Evolutionary conservation across 2,888 invertebrate species (phyloP).

Genomic region (Galerucella pusilla): DNA sequence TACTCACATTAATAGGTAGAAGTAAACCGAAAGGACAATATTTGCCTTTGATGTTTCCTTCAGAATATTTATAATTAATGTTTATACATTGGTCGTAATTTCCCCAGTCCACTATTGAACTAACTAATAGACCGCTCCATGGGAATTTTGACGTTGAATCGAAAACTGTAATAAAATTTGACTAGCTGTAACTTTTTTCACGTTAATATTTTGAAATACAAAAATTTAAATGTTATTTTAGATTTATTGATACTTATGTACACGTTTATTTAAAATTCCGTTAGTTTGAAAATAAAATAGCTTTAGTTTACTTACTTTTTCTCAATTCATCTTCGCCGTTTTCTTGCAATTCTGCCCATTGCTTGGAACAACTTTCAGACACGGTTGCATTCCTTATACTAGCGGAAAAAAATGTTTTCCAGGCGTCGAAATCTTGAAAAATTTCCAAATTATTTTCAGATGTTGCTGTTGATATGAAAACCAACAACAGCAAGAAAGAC

Average conservation of each 20-base stretch:
- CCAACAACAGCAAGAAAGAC: neutral
- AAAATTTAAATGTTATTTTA: no score
- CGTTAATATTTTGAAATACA: neutral
- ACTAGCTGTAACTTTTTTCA: neutral
- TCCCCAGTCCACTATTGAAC: conserved; percentile 46
- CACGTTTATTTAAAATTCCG: no score
- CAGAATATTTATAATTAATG: conserved; percentile 38
- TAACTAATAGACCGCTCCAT: conserved; percentile 40
- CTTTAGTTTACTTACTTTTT: neutral
- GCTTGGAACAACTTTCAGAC: neutral
- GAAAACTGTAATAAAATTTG: conserved; percentile 45
- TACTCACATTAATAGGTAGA: conserved; percentile 31
- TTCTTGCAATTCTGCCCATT: neutral
- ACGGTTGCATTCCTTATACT: neutral
- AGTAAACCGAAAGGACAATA: conserved; percentile 43
- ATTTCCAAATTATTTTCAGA: neutral
- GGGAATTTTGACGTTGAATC: conserved; percentile 51
- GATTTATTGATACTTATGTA: no score
- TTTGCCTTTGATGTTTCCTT: conserved; percentile 46
- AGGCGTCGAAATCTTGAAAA: neutral
- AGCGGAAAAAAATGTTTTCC: neutral
- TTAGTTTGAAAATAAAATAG: no score
- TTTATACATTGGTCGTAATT: conserved; percentile 52
- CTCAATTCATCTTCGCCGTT: neutral
- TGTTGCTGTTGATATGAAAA: neutral